Conservation (phyloP, 1,140 invertebrate genomes). For the Trichogramma pretiosum region DNA sequence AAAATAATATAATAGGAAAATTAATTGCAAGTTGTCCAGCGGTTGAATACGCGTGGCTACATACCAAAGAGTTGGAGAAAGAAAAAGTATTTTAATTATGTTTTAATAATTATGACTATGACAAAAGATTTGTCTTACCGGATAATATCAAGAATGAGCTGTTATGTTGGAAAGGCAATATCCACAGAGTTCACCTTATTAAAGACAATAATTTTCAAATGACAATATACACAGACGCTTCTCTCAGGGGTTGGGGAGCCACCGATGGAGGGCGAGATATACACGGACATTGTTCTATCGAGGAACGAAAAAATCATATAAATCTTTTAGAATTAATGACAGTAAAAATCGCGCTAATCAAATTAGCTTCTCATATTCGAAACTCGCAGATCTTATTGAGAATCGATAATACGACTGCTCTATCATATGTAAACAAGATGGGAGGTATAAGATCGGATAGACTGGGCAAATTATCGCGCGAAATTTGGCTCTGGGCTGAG, state of each 20-base stretch:
- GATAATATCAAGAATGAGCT: too few relatives aligned
- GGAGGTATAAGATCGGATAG: not conserved
- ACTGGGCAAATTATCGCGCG: not conserved
- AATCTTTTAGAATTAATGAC: slow-evolving; percentile 16
- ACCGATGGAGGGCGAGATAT: too few relatives aligned
- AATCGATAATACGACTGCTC: slow-evolving; percentile 16
- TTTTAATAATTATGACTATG: not conserved
- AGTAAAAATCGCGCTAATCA: slow-evolving; percentile 7
- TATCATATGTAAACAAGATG: slow-evolving; percentile 12
- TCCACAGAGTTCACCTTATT: too few relatives aligned
- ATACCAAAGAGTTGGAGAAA: slow-evolving; percentile 9
- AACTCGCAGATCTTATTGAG: slow-evolving; percentile 9
- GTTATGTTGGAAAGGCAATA: too few relatives aligned
- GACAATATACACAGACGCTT: too few relatives aligned
- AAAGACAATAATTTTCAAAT: too few relatives aligned
- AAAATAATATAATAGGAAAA: not conserved
- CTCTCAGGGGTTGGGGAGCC: too few relatives aligned
- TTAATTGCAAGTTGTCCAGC: not conserved
- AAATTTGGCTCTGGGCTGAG: slow-evolving; percentile 17
- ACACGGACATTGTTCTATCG: too few relatives aligned
- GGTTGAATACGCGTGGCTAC: not conserved
- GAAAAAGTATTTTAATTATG: not conserved
- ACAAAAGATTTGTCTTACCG: not conserved
- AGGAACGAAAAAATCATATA: too few relatives aligned
- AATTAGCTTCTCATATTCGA: not conserved